These are phyloP conservation scores for Coreius guichenoti DNA, from an alignment of 2,797 vertebrate species.

Conservation along the genomic window DNA sequence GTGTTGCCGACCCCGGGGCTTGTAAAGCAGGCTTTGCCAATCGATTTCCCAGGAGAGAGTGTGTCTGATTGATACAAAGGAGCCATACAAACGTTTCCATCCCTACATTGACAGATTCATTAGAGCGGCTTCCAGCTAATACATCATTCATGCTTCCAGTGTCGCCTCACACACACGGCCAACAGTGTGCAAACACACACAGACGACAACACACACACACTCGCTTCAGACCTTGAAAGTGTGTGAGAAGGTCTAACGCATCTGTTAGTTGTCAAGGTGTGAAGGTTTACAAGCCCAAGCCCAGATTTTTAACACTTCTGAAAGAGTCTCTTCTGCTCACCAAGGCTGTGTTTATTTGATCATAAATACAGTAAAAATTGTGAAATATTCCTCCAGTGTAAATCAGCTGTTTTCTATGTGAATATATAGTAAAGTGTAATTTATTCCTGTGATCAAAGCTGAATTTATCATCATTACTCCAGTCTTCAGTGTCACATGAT, in stretches of 20 bases:
- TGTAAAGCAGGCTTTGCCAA: slow-evolving; percentile 67
- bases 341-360: too few relatives aligned
- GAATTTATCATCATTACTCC: too few relatives aligned
- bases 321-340: too few relatives aligned
- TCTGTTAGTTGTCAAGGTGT: neutral
- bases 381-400: too few relatives aligned
- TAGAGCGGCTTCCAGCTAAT: slow-evolving; percentile 45
- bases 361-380: too few relatives aligned
- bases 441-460: too few relatives aligned
- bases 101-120: slow-evolving; percentile 56
- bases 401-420: too few relatives aligned
- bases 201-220: neutral
- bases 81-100: slow-evolving; percentile 55
- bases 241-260: neutral
- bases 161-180: slow-evolving; percentile 6
- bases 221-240: neutral
- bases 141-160: slow-evolving; percentile 30
- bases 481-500: too few relatives aligned
- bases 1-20: slow-evolving; percentile 54
- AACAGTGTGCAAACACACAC: slow-evolving; percentile 23
- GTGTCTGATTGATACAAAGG: slow-evolving; percentile 56
- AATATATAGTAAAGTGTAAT: too few relatives aligned
- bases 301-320: too few relatives aligned
- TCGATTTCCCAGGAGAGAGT: slow-evolving; percentile 59
- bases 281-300: neutral